Percentiles rank a stretch among this genome's conserved stretches.
phyloP scores from a whole-genome alignment of 1,140 invertebrate genomes.

The Brachionus koreanus region DNA sequence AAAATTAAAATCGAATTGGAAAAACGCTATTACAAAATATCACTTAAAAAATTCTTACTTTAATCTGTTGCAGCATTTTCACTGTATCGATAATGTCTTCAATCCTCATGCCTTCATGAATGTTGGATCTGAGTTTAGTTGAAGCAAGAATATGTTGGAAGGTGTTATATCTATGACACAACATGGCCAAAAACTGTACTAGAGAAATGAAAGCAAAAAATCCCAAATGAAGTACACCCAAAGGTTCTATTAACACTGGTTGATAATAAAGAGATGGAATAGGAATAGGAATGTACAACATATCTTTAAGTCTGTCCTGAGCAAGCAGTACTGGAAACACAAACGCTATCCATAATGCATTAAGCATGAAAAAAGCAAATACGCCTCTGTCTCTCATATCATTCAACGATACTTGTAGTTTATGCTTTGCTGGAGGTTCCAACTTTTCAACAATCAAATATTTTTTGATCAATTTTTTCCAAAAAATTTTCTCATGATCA shows the following conservation, averaged over 20 bases:
- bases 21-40: too few species aligned
- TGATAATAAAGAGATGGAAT: slow-evolving; percentile 46
- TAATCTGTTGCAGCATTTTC: slow-evolving; percentile 47
- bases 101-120: slow-evolving; percentile 45
- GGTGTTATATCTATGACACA: slow-evolving; percentile 97
- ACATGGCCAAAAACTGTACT: slow-evolving; percentile 95
- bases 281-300: slow-evolving; percentile 50
- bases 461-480: slow-evolving; percentile 86
- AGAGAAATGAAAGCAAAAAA: slow-evolving; percentile 93
- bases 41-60: slow-evolving; percentile 34
- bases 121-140: slow-evolving; percentile 76
- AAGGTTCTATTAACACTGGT: slow-evolving; percentile 69
- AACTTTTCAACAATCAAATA: slow-evolving; percentile 91
- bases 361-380: slow-evolving; percentile 95
- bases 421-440: slow-evolving; percentile 78
- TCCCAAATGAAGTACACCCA: slow-evolving; percentile 94
- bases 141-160: slow-evolving; percentile 95
- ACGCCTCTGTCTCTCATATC: slow-evolving; percentile 83
- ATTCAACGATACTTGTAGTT: slow-evolving; percentile 70
- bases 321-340: slow-evolving; percentile 77
- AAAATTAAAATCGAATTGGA: too few species aligned
- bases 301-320: slow-evolving; percentile 51
- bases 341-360: slow-evolving; percentile 94
- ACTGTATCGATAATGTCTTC: slow-evolving; percentile 48
- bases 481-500: slow-evolving; percentile 78